Percentiles rank a stretch among this genome's conserved stretches.
These are phyloP conservation scores for Brachypterus glaber DNA, from an alignment of 2,888 invertebrate species.

Conservation along the genomic window DNA sequence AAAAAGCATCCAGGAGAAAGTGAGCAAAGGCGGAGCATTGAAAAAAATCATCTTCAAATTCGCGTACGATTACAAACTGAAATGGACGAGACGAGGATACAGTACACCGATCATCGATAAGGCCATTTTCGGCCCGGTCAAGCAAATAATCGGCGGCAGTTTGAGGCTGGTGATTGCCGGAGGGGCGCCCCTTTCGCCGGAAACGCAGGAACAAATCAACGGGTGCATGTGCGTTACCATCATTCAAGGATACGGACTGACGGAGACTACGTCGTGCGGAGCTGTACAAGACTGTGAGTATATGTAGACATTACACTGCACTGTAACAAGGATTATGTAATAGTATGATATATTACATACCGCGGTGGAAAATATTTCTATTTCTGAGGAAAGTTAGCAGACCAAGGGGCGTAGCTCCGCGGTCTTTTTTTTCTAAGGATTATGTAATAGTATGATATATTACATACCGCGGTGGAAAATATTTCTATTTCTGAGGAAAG, in stretches of 20 bases:
- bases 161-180: constrained; percentile 84
- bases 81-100: constrained; percentile 76
- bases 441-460: too few relatives aligned
- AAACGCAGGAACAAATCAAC: constrained; percentile 90
- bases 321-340: background rate
- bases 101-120: constrained; percentile 68
- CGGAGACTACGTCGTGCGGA: constrained; percentile 93
- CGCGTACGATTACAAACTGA: constrained; percentile 86
- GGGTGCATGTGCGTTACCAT: constrained; percentile 85
- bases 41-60: constrained; percentile 84
- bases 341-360: too few relatives aligned
- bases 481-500: too few relatives aligned
- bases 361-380: too few relatives aligned
- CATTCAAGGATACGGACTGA: constrained; percentile 91
- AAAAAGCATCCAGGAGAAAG: constrained; percentile 93
- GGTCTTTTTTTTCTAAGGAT: too few relatives aligned
- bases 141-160: constrained; percentile 71
- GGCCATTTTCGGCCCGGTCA: constrained; percentile 47
- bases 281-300: constrained; percentile 68
- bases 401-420: too few relatives aligned
- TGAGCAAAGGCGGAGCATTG: constrained; percentile 69
- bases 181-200: constrained; percentile 90
- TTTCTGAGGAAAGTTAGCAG: too few relatives aligned
- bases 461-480: too few relatives aligned
- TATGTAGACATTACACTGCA: background rate